Evolutionary conservation across 2,888 invertebrate species (phyloP).

Genomic region (Rhingia campestris): DNA sequence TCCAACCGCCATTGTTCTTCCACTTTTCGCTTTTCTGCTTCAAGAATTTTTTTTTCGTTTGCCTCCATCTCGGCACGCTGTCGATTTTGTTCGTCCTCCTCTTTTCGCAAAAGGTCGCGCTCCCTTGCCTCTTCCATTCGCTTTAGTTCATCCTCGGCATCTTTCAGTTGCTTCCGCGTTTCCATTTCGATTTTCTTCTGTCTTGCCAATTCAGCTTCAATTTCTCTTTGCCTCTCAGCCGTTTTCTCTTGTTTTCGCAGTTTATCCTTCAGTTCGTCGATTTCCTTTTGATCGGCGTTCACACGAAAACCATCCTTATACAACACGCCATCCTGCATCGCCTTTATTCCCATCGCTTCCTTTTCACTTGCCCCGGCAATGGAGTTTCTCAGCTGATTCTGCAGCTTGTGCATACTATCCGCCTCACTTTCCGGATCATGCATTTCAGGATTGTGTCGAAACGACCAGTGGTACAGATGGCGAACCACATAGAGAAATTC

Average conservation of each 20-base stretch:
- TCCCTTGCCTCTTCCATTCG: constrained; percentile 75
- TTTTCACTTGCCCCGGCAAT: constrained; percentile 76
- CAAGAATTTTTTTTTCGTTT: constrained; percentile 71
- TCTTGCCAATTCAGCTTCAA: constrained; percentile 78
- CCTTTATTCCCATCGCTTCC: constrained; percentile 76
- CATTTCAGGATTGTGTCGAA: constrained; percentile 76
- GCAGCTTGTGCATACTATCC: constrained; percentile 77
- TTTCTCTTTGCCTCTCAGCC: constrained; percentile 73
- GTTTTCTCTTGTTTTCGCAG: constrained; percentile 65
- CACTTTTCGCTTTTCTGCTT: constrained; percentile 72
- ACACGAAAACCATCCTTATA: constrained; percentile 81
- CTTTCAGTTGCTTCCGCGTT: constrained; percentile 78
- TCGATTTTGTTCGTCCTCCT: constrained; percentile 36
- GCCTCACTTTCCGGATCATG: constrained; percentile 72
- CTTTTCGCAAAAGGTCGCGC: constrained; percentile 39
- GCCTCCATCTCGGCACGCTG: constrained; percentile 69
- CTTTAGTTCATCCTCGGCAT: constrained; percentile 78
- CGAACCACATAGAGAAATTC: constrained; percentile 84
- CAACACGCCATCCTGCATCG: constrained; percentile 81
- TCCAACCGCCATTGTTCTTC: constrained; percentile 41
- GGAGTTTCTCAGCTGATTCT: constrained; percentile 78
- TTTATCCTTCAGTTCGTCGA: constrained; percentile 74
- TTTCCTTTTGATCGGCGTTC: constrained; percentile 76
- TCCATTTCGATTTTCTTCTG: constrained; percentile 79
- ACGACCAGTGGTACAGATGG: constrained; percentile 81